Evolutionary conservation across 2,888 invertebrate genomes (phyloP), one percentile per base, ranked within the genome.

Genomic region (Malthinus seriepunctatus): DNA sequence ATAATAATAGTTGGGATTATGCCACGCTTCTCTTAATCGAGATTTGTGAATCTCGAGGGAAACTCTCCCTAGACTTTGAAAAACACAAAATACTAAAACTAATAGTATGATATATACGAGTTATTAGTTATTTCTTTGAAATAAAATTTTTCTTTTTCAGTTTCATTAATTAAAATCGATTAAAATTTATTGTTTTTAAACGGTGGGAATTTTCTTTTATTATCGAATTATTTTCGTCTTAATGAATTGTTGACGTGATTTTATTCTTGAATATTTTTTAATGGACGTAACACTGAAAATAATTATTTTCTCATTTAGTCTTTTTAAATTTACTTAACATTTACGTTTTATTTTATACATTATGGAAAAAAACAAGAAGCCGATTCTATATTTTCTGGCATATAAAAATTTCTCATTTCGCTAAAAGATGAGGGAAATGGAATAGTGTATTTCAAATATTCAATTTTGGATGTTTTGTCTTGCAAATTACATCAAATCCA

Each of bases 291-390:
- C 38, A 38, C 38, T 9, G 38, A 14, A 38, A 38, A 38, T 38
- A 11, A 38, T 38, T 45, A 45, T 23, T 44, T 35, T 42, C 45
- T 44, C 44, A 34, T 51, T 51, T 51, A 12, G 42, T 51, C 44
- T 51, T 45, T 34, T 42, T 23, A 42, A 23, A 51, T 51, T 44
- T 39, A 37, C 51, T 39, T 51, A 51, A 42, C 51, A 45, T 51
- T 44, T 45, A 44, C 51, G 35, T 32, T 34, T 44, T 32, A 45
- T 51, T 51, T 51, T 51, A 51, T 51, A 31, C 51, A 51, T 51
- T 51, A n/a, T 51, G 51, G 51, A 34, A 35, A 44, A 51, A 51
- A 51, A 45, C 51, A 51, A 51, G 51, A 51, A 51, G 42, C 51
- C 44, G 34, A 39, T 14, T 42, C 38, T 42, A 31, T 33, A n/a